These are phyloP conservation scores for Anagrus nilaparvatae DNA, from an alignment of 1,140 invertebrate species.

Conservation along the genomic window DNA sequence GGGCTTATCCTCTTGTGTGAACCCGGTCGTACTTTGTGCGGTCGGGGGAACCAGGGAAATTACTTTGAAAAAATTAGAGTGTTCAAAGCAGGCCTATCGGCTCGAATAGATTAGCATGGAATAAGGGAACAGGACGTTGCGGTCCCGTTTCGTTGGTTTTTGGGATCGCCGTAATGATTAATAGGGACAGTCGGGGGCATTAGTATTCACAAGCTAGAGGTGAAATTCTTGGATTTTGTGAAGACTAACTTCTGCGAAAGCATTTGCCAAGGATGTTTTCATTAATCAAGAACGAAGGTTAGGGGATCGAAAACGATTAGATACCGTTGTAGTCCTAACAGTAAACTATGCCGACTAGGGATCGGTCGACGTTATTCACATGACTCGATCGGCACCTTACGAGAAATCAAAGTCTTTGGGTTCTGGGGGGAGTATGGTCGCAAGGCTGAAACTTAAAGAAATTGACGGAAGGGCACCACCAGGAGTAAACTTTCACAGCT, in stretches of 20 bases:
- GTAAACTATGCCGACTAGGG: slow-evolving; percentile 72
- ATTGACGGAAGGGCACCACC: slow-evolving; percentile 81
- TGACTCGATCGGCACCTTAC: slow-evolving; percentile 51
- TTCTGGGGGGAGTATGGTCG: slow-evolving; percentile 82
- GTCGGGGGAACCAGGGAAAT: neutral
- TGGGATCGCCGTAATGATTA: slow-evolving; percentile 64
- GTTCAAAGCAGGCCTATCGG: slow-evolving; percentile 63
- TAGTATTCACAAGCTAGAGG: slow-evolving; percentile 61
- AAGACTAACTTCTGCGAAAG: slow-evolving; percentile 61
- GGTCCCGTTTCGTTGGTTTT: slow-evolving; percentile 55
- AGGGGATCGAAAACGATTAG: slow-evolving; percentile 64
- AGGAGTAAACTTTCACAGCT: no score
- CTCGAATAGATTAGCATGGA: slow-evolving; percentile 71
- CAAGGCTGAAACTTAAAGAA: slow-evolving; percentile 91
- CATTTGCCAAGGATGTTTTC: slow-evolving; percentile 74
- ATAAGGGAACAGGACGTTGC: slow-evolving; percentile 59
- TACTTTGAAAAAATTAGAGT: slow-evolving; percentile 56
- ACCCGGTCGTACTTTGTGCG: neutral
- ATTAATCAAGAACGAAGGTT: slow-evolving; percentile 74
- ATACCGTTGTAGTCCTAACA: slow-evolving; percentile 60
- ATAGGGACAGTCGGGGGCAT: slow-evolving; percentile 60
- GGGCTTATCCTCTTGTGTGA: slow-evolving; percentile 1
- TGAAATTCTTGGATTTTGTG: slow-evolving; percentile 67
- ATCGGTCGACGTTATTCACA: slow-evolving; percentile 48
- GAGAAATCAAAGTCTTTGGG: slow-evolving; percentile 72